These are phyloP conservation scores for Noctilio leporinus DNA, from an alignment of 2,113 vertebrate species.

Conservation along the genomic window DNA sequence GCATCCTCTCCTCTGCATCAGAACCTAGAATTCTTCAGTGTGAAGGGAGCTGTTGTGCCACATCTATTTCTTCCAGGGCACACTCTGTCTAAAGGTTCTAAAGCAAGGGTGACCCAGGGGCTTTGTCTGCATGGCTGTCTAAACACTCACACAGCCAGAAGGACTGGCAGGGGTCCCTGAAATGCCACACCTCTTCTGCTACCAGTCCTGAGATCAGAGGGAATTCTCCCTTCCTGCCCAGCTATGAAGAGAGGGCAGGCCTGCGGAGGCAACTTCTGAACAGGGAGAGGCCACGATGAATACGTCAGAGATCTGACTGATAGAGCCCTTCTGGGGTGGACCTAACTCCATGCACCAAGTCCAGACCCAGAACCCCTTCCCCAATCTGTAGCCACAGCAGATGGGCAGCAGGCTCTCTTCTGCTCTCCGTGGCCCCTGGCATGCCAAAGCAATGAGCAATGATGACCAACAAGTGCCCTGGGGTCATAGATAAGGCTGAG, in stretches of 20 bases:
- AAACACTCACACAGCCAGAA: not conserved
- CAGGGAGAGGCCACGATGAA: conserved; percentile 29
- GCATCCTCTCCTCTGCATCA: not conserved
- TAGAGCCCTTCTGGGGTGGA: not conserved
- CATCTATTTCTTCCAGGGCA: not conserved
- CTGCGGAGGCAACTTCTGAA: not conserved
- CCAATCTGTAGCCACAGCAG: not conserved
- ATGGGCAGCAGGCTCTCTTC: not conserved
- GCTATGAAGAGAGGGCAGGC: not conserved
- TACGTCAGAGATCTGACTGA: conserved; percentile 41
- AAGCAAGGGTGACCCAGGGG: not conserved
- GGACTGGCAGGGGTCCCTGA: not conserved
- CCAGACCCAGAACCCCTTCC: not conserved
- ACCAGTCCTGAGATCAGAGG: conserved; percentile 52
- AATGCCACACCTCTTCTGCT: not conserved
- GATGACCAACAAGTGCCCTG: not conserved
- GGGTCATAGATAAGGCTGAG: fast-evolving
- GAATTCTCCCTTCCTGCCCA: conserved; percentile 15
- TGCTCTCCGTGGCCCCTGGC: not conserved
- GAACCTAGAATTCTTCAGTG: not conserved
- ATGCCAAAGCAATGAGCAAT: not conserved
- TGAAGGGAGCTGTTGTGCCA: fast-evolving
- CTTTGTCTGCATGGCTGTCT: not conserved
- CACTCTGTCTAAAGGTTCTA: not conserved
- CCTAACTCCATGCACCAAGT: not conserved